These are phyloP conservation scores for Globodera rostochiensis DNA, from an alignment of 1,140 invertebrate genomes.

Conservation along the genomic window DNA sequence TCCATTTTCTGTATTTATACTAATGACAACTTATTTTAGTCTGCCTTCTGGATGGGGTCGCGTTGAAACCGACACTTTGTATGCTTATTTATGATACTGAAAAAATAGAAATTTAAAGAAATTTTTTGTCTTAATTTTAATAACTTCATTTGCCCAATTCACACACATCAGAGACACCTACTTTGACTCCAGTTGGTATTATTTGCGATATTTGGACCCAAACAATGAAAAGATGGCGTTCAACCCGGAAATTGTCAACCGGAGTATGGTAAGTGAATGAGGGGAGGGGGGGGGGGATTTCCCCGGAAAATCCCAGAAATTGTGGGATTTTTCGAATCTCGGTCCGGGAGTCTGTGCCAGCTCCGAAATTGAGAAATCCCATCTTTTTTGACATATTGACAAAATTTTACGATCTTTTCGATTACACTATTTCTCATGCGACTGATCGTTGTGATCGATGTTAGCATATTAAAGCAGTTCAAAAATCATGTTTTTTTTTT, in stretches of 20 bases:
- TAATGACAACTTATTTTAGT: conserved; percentile 69
- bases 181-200: conserved; percentile 99
- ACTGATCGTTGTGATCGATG: too few species aligned
- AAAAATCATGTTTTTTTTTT: neutral
- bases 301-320: too few species aligned
- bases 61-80: conserved; percentile 91
- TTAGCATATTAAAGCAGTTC: neutral
- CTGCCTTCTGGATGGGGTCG: conserved; percentile 42
- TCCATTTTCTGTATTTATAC: neutral
- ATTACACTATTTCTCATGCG: too few species aligned
- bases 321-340: too few species aligned
- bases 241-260: conserved; percentile 70
- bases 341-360: too few species aligned
- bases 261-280: conserved; percentile 68
- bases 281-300: too few species aligned
- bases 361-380: too few species aligned
- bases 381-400: too few species aligned
- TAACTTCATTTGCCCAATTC: too few species aligned
- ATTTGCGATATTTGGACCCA: conserved; percentile 84
- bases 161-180: conserved; percentile 78
- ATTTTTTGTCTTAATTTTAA: neutral
- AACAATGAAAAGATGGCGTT: conserved; percentile 78
- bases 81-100: neutral
- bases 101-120: too few species aligned
- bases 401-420: too few species aligned